Base-by-base conservation (phyloP, 2,888 invertebrate species). In the Sisyra nigra region DNA sequence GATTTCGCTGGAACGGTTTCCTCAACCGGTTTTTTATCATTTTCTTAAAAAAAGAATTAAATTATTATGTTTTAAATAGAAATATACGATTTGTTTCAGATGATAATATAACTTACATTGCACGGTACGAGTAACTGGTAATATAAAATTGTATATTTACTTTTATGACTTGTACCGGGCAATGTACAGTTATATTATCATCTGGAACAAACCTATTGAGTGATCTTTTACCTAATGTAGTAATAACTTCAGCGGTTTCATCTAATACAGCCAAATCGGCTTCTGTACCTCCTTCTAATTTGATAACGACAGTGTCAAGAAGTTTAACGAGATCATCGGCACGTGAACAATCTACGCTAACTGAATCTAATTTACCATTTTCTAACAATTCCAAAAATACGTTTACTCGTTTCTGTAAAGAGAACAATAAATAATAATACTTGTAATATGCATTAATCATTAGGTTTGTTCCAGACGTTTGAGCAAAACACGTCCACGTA, bases 281-380 rank as follows among this genome's bases (percentile, higher is more conserved):
- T 37, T 88, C 87, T 0, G 78, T 79, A 1, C 88, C 89, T 14
- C 94, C 97, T 65, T 98, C 97, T 35, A 98, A 68, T 60, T 91
- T 87, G 48, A 98, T 92, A 5, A 98, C 97, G 34, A 92, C 94
- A 44, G 94, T 87, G 61, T 98, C 98, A 45, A 98, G 71, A 8
- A 98, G 67, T 51, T 84, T 80, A 40, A 96, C 74, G 41, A 98
- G 66, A 45, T 80, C 75, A 42, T 83, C 84, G 0, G 80, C 74
- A 60, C 88, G 85, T 44, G 83, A 83, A 32, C 85, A 80, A 58
- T 98, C 97, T 1, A 96, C 77, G 2, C 80, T 72, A 1, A 88
- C 78, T 50, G 71, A 75, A 46, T 83, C 80, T 38, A 96, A 68
- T 51, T 78, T 75, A 2, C 75, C 80, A 32, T 67, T 68, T 2